Conservation (phyloP, 1,140 invertebrate species). For the Octopus sinensis region DNA sequence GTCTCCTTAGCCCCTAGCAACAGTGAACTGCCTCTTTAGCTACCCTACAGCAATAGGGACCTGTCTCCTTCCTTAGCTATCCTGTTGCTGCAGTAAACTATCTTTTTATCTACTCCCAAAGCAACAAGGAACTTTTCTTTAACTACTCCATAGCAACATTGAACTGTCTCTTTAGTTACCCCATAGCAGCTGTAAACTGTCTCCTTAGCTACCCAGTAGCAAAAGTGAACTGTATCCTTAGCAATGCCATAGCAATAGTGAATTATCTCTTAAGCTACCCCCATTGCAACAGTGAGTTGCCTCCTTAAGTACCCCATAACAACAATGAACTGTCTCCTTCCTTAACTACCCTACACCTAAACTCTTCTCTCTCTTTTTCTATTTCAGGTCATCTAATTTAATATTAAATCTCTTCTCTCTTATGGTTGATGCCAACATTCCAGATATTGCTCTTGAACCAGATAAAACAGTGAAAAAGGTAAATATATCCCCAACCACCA, state of each 20-base stretch:
- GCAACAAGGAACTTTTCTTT: no score
- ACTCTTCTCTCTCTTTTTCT: conserved; percentile 12
- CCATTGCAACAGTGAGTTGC: background rate
- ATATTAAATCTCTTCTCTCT: conserved; percentile 96
- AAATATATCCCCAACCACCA: background rate
- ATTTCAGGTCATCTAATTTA: conserved; percentile 85
- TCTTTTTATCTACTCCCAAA: no score
- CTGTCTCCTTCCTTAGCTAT: no score
- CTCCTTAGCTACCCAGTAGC: no score
- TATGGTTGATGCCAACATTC: conserved; percentile 98
- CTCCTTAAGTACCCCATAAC: background rate
- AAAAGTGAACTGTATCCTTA: background rate
- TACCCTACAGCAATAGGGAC: no score
- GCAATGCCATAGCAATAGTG: background rate
- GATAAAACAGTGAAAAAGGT: conserved; percentile 98
- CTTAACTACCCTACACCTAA: background rate
- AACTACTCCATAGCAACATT: no score
- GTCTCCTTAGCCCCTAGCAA: no score
- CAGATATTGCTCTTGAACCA: conserved; percentile 96
- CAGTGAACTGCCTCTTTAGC: no score
- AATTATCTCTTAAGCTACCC: background rate
- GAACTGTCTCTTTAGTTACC: no score
- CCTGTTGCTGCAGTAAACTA: no score
- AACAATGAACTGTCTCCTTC: background rate
- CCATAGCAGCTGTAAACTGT: no score